Evolutionary conservation across 2,888 invertebrate genomes (phyloP), one percentile per base, ranked within the genome.

Genomic region (Asteroscopus sphinx): DNA sequence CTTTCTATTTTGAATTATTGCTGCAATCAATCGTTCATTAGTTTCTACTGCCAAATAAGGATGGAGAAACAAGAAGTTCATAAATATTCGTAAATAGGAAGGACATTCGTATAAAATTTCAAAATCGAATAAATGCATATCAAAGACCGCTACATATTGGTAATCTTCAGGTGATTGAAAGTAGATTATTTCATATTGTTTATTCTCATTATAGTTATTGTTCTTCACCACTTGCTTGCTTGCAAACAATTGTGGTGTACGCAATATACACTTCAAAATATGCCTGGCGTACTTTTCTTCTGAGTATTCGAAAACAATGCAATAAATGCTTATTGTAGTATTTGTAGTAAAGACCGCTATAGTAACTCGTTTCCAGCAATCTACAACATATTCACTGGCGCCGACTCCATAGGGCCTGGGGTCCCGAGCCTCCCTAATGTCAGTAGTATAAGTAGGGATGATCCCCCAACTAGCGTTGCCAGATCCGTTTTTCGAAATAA

Each of bases 1-100:
- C 69, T 72, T 76, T 75, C 73, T 76, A 72, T 54, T 61, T 52
- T 56, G 36, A 64, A 55, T 32, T 40, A 68, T 64, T 73, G 73
- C 36, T 71, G 68, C 59, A 54, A 62, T 62, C 53, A 45, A 46
- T 57, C 26, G 16, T 56, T 49, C 32, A 48, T 52, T 46, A 39
- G 39, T 41, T 41, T 51, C 30, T 41, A 44, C 42, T 59, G 6
- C 36, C 32, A 26, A 49, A 53, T 49, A 48, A 44, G 42, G 62
- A 58, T 54, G 47, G 32, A 45, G 44, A 62, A 58, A 67, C 37
- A 42, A 51, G 42, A 51, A 47, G 15, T 55, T 33, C 16, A 63
- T 57, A 42, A 52, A 57, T 58, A 61, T 64, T 48, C 39, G 32
- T 44, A 21, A 7, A 15, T 32, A 40, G 49, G 51, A 62, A 71